These are phyloP conservation scores for Tipula confusa DNA, from an alignment of 2,888 invertebrate genomes.

Conservation along the genomic window DNA sequence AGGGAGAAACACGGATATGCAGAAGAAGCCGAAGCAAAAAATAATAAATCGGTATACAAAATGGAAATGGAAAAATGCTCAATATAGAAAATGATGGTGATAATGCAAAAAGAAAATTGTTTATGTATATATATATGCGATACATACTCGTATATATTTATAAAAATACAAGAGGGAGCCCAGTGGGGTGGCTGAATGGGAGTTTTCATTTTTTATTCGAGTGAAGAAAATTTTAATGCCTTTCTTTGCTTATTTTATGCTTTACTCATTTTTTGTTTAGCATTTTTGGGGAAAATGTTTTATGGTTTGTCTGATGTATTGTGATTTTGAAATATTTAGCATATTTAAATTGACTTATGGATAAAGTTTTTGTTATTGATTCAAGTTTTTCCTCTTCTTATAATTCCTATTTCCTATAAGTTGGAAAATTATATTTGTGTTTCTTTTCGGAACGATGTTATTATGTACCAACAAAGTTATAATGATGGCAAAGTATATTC, in stretches of 20 bases:
- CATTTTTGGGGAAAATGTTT: background rate
- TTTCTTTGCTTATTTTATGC: constrained; percentile 5
- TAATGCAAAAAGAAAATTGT: background rate
- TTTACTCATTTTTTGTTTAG: background rate
- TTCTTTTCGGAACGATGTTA: no score
- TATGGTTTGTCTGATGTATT: constrained; percentile 20
- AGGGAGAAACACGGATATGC: background rate
- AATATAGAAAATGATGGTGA: constrained; percentile 9
- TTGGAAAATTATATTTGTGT: no score
- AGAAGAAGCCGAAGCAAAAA: background rate
- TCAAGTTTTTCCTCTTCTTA: background rate
- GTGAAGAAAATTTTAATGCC: constrained; percentile 20
- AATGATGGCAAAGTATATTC: no score
- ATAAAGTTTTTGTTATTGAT: constrained; percentile 25
- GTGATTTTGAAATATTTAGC: constrained; percentile 25
- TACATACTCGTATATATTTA: no score
- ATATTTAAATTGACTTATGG: constrained; percentile 25
- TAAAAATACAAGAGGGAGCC: background rate
- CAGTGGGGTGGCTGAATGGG: background rate
- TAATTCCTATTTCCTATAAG: background rate
- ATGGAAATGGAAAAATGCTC: constrained; percentile 4
- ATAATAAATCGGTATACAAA: background rate
- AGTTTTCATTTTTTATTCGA: background rate
- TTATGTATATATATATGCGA: background rate
- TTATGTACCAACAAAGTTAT: no score